A percentile compares a stretch with the other conserved stretches of the same genome.
Evolutionary conservation across 2,113 vertebrate genomes (phyloP).

Genomic region (Percina caprodes): DNA sequence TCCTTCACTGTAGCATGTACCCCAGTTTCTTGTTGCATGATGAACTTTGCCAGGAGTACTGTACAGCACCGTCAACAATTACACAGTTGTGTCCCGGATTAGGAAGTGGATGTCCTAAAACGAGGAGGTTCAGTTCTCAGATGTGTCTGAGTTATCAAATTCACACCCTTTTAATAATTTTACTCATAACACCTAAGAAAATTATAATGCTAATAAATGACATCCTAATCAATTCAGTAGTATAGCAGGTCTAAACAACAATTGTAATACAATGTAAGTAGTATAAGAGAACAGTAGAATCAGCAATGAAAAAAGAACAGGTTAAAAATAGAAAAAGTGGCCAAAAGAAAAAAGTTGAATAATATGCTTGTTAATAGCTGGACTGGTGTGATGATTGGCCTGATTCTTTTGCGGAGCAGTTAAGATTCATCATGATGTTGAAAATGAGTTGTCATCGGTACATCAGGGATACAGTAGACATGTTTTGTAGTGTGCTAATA

Average conservation of each 20-base stretch:
- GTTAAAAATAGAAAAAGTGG: background rate
- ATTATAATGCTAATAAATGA: background rate
- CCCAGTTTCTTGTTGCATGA: slow-evolving; percentile 86
- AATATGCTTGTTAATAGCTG: too few species aligned
- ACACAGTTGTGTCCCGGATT: slow-evolving; percentile 87
- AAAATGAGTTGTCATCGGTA: background rate
- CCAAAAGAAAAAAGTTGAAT: too few species aligned
- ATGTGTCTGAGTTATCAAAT: background rate
- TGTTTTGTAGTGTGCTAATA: too few species aligned
- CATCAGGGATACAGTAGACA: background rate
- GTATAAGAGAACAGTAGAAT: background rate
- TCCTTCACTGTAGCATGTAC: slow-evolving; percentile 87
- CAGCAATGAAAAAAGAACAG: background rate
- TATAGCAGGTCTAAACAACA: background rate
- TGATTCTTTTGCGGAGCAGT: background rate
- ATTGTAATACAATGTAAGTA: background rate
- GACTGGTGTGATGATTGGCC: too few species aligned
- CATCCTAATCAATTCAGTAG: background rate
- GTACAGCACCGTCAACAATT: slow-evolving; percentile 79
- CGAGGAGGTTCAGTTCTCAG: background rate
- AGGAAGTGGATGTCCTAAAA: slow-evolving; percentile 86
- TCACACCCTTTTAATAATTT: background rate
- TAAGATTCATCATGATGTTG: background rate
- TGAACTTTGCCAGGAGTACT: slow-evolving; percentile 86
- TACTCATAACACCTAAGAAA: background rate